Evolutionary conservation across 2,888 invertebrate genomes (phyloP).

Genomic region (Atherix ibis): DNA sequence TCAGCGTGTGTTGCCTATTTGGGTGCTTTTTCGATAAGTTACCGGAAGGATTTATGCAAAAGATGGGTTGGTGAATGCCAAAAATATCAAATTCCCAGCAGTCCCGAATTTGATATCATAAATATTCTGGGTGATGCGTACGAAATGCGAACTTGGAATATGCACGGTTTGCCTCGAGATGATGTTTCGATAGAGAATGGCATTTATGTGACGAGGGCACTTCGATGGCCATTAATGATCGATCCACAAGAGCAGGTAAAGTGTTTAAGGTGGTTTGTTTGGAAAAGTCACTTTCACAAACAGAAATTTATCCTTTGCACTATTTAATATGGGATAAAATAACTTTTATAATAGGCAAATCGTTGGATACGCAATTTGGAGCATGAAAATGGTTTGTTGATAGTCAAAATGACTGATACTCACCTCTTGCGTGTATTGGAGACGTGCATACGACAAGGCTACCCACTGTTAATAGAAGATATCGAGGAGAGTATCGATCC

Average conservation of each 20-base stretch:
- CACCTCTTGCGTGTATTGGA: conserved; percentile 64
- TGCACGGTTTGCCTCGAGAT: conserved; percentile 76
- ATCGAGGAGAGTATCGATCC: conserved; percentile 80
- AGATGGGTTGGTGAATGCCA: conserved; percentile 54
- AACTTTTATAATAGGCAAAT: conserved; percentile 45
- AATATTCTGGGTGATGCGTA: conserved; percentile 65
- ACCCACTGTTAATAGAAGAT: conserved; percentile 76
- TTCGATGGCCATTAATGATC: conserved; percentile 81
- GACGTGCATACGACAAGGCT: conserved; percentile 60
- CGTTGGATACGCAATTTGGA: conserved; percentile 88
- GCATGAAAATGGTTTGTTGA: conserved; percentile 49
- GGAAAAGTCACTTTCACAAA: background rate
- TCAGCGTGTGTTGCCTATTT: conserved; percentile 81
- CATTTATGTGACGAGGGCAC: conserved; percentile 67
- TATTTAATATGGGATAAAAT: background rate
- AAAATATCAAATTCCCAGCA: conserved; percentile 52
- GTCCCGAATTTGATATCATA: conserved; percentile 50
- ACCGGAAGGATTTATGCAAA: conserved; percentile 47
- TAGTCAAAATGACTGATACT: conserved; percentile 64
- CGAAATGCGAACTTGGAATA: conserved; percentile 80
- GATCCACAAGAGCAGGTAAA: conserved; percentile 88
- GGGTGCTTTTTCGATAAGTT: conserved; percentile 70
- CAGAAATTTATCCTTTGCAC: no score
- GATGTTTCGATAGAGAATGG: conserved; percentile 83
- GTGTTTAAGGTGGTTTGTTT: background rate